Base-by-base conservation (phyloP, 2,797 vertebrate genomes). In the Phylloscopus collybita region DNA sequence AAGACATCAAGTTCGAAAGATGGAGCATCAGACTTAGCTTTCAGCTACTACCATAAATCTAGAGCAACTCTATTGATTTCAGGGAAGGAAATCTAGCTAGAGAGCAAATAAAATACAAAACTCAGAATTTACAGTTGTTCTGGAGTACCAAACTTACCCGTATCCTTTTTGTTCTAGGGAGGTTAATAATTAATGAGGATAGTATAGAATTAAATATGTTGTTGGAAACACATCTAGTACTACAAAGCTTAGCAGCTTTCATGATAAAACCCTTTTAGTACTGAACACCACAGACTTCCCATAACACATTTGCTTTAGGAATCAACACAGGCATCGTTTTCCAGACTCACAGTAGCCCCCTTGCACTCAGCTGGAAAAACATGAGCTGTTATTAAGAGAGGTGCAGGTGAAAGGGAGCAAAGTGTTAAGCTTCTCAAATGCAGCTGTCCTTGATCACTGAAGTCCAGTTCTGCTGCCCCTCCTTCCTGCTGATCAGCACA, bases 381-480 rank as follows among this genome's bases (percentile, higher is more conserved):
- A 88, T 6, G 9, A 92, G 81, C 53, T 92, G 71, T 87, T 92
- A 90, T 57, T 74, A 82, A 80, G 71, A 97, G 71, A 95, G 78
- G 78, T 94, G 86, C 88, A 95, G 88, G 76, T 62, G 71, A 82
- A 95, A 92, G 57, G 85, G 57, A 93, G 80, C 71, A 95, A 92
- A 93, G 73, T 59, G 56, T 80, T 84, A 96, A 91, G 74, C 92
- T 92, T 94, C 88, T 86, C 73, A 92, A 95, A 88, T 42, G 83
- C 54, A 88, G 91, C 72, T 92, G 90, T 88, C 80, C 92, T 91
- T 70, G 83, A 93, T 80, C 80, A 95, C 19, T 95, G 91, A 84
- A 90, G 85, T 86, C 78, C 95, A 93, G 67, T 85, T 88, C 85
- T 95, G 91, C 90, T 88, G 85, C 91, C 91, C 54, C 92, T 94